Evolutionary conservation across 2,113 vertebrate species (phyloP).

Genomic region (Synodontis membranacea): DNA sequence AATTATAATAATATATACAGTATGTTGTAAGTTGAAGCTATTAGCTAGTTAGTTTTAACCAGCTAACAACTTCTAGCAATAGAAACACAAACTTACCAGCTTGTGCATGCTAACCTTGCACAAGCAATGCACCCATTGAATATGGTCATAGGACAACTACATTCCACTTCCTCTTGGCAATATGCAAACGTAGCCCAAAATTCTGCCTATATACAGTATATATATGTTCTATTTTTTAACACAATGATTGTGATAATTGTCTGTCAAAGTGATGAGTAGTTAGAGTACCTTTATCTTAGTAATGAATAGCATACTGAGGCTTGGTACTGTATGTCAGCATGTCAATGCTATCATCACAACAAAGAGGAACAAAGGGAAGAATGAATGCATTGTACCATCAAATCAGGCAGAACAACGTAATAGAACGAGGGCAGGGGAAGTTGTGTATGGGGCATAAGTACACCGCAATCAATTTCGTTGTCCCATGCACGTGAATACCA

Average conservation of each 20-base stretch:
- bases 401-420: not conserved
- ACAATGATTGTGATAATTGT: too few relatives aligned
- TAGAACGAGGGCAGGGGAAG: not conserved
- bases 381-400: too few relatives aligned
- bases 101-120: not conserved
- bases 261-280: too few relatives aligned
- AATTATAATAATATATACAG: too few relatives aligned
- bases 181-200: too few relatives aligned
- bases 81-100: not conserved
- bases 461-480: not conserved
- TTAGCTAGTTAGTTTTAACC: not conserved
- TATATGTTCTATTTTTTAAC: too few relatives aligned
- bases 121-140: not conserved
- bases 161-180: not conserved
- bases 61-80: not conserved
- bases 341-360: not conserved
- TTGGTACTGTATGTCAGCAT: not conserved
- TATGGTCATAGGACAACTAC: not conserved
- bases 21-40: not conserved
- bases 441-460: not conserved
- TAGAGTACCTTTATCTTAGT: not conserved
- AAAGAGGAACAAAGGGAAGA: not conserved
- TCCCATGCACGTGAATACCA: not conserved
- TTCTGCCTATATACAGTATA: too few relatives aligned
- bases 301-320: not conserved